Conservation (phyloP, 1,140 invertebrate species). For the Pteromalus puparum region DNA sequence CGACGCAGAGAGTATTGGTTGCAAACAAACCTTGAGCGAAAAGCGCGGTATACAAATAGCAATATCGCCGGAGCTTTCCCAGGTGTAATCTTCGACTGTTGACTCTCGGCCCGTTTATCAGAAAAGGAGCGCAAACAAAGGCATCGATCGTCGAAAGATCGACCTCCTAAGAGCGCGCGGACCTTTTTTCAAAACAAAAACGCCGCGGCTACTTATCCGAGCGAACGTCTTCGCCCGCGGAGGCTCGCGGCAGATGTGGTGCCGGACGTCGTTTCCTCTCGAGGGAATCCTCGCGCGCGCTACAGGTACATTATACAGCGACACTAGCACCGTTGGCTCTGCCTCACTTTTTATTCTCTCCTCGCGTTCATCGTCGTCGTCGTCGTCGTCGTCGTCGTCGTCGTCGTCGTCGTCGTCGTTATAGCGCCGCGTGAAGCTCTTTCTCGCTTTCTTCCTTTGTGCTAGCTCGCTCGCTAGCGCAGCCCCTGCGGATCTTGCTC, state of each 20-base stretch:
- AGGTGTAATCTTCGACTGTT: not conserved
- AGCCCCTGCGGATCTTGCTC: not conserved
- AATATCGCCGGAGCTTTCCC: not conserved
- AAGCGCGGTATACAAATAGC: not conserved
- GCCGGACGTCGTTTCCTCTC: not conserved
- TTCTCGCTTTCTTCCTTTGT: not conserved
- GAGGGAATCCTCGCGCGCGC: too few relatives aligned
- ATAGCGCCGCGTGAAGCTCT: not conserved
- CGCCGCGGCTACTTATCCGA: too few relatives aligned
- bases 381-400: not conserved
- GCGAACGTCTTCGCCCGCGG: not conserved
- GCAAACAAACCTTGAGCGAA: not conserved
- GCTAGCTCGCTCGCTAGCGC: not conserved
- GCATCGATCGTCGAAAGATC: too few relatives aligned
- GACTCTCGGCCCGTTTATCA: not conserved
- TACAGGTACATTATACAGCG: not conserved
- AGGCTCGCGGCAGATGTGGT: not conserved
- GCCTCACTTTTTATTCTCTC: conserved; percentile 9
- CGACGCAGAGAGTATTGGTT: not conserved
- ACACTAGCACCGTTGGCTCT: not conserved
- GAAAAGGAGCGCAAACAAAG: not conserved
- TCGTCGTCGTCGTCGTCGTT: not conserved
- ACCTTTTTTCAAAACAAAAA: too few relatives aligned
- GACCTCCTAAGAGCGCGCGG: too few relatives aligned
- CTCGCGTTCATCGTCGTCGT: not conserved